Percentiles rank a stretch among this genome's conserved stretches.
These are phyloP conservation scores for Cottus gobio DNA, from an alignment of 2,113 vertebrate species.

Conservation along the genomic window DNA sequence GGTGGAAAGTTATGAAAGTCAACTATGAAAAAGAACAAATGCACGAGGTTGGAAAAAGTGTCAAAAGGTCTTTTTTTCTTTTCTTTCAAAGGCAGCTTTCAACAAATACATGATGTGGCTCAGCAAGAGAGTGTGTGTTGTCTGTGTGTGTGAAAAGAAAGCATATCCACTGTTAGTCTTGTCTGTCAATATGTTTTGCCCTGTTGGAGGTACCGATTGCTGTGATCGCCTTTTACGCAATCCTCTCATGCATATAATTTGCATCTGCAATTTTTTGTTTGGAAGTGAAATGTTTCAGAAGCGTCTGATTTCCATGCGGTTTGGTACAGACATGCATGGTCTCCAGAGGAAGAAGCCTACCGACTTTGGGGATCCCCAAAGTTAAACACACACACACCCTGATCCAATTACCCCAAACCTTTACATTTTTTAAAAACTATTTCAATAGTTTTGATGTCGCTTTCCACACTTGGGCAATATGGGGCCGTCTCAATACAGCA, in stretches of 20 bases:
- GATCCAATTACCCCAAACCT: neutral
- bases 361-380: too few relatives aligned
- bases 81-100: neutral
- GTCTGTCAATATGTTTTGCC: slow-evolving; percentile 21
- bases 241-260: neutral
- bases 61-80: neutral
- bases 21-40: too few relatives aligned
- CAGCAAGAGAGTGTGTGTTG: neutral
- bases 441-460: neutral
- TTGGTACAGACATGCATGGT: too few relatives aligned
- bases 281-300: neutral
- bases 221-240: neutral
- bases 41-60: neutral
- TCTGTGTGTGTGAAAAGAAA: neutral
- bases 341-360: too few relatives aligned
- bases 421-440: neutral
- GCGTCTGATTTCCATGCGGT: too few relatives aligned
- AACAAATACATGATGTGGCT: neutral
- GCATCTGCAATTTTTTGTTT: neutral
- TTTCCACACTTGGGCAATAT: neutral
- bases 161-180: neutral
- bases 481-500: neutral
- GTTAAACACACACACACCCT: too few relatives aligned
- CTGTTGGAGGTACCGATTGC: slow-evolving; percentile 47
- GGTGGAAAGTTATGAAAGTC: slow-evolving; percentile 28